These are phyloP conservation scores for Drosophila macrospina DNA, from an alignment of 2,888 invertebrate genomes.

Conservation along the genomic window DNA sequence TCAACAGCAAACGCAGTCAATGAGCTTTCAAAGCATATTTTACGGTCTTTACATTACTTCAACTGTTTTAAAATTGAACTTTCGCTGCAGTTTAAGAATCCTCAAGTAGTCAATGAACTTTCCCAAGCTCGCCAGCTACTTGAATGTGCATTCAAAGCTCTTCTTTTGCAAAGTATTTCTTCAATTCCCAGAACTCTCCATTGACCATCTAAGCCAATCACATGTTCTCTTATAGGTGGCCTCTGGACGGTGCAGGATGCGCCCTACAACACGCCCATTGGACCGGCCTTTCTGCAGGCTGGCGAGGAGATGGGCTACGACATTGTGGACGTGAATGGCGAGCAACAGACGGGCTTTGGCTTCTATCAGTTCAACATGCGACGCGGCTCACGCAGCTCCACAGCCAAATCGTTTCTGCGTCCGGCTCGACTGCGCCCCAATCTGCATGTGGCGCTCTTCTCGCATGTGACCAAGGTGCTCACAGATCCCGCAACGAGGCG, in stretches of 20 bases:
- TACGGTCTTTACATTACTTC: too few relatives aligned
- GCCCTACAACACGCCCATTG: slow-evolving; percentile 89
- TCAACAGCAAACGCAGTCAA: not conserved
- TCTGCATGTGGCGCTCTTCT: slow-evolving; percentile 92
- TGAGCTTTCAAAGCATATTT: not conserved
- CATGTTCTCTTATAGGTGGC: slow-evolving; percentile 79
- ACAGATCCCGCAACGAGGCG: slow-evolving; percentile 90
- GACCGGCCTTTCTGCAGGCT: slow-evolving; percentile 93
- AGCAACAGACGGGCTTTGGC: slow-evolving; percentile 93
- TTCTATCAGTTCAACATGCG: slow-evolving; percentile 96
- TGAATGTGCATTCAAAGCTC: too few relatives aligned
- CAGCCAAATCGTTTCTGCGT: slow-evolving; percentile 93
- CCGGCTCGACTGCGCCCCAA: slow-evolving; percentile 92
- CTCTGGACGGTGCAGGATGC: slow-evolving; percentile 84
- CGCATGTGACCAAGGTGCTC: slow-evolving; percentile 91
- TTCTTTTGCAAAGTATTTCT: not conserved
- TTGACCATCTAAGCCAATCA: not conserved
- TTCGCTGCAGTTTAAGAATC: not conserved
- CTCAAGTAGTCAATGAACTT: too few relatives aligned
- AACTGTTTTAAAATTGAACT: too few relatives aligned
- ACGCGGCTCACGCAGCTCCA: slow-evolving; percentile 92
- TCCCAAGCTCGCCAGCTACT: too few relatives aligned
- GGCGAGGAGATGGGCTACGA: slow-evolving; percentile 97
- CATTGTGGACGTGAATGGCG: slow-evolving; percentile 93
- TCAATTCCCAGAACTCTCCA: too few relatives aligned